Conservation (phyloP, 2,797 vertebrate genomes). For the Hipposideros larvatus region DNA sequence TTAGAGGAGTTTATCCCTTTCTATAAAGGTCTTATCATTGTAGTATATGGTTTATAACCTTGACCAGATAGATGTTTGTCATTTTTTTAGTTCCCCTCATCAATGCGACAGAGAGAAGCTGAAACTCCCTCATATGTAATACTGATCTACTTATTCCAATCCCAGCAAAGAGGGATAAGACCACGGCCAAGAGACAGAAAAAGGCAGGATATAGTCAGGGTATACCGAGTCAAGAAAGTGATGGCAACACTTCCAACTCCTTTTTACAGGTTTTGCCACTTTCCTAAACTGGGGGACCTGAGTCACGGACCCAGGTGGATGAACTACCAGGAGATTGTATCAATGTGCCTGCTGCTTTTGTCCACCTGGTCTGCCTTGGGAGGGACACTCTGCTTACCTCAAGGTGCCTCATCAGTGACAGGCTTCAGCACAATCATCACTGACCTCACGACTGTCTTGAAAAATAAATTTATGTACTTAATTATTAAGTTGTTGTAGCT, state of each 20-base stretch:
- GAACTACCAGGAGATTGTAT: background rate
- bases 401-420: background rate
- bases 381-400: background rate
- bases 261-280: background rate
- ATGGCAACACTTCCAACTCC: background rate
- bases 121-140: background rate
- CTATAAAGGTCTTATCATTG: background rate
- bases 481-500: background rate
- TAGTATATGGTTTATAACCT: background rate
- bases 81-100: constrained; percentile 6
- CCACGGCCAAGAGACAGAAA: background rate
- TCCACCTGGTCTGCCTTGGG: background rate
- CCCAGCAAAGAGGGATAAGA: background rate
- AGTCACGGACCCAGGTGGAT: background rate
- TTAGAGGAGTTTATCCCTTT: background rate
- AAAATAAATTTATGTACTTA: background rate
- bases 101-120: background rate
- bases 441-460: background rate
- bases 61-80: background rate
- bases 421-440: background rate
- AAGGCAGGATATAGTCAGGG: background rate
- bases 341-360: background rate
- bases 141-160: background rate
- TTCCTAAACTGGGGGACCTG: background rate
- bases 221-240: background rate